Percentiles rank a stretch among this genome's conserved stretches.
These are phyloP conservation scores for Thermophis baileyi DNA, from an alignment of 2,113 vertebrate genomes.

Conservation along the genomic window DNA sequence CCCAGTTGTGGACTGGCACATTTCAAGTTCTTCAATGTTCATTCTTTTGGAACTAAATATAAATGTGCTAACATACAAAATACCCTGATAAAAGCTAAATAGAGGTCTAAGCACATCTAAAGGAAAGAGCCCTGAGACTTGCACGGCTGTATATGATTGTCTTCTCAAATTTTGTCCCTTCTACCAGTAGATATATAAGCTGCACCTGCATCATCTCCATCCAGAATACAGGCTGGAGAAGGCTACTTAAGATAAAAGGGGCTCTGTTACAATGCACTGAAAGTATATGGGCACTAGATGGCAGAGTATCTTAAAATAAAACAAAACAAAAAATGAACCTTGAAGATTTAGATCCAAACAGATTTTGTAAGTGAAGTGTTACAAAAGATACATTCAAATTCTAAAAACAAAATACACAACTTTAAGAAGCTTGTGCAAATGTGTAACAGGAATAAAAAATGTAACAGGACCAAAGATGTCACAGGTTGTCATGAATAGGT, in stretches of 20 bases:
- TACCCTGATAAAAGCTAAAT: background rate
- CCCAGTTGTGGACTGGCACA: background rate
- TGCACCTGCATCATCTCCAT: background rate
- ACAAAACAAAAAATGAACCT: background rate
- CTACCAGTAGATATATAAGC: background rate
- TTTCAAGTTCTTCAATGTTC: background rate
- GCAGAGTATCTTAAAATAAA: background rate
- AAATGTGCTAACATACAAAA: background rate
- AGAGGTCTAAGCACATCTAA: background rate
- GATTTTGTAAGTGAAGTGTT: background rate
- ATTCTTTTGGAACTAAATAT: background rate
- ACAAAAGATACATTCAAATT: background rate
- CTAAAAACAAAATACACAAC: background rate
- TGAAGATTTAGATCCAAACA: background rate
- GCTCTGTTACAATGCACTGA: accelerated
- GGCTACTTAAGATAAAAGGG: background rate
- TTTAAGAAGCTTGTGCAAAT: background rate
- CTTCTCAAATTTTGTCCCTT: background rate
- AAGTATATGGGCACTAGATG: background rate
- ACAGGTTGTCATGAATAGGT: background rate
- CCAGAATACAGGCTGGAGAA: background rate
- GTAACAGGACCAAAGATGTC: background rate
- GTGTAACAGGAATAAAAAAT: too few species aligned
- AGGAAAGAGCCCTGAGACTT: background rate
- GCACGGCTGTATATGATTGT: background rate